A percentile compares a stretch with the other conserved stretches of the same genome.
Evolutionary conservation across 2,113 vertebrate genomes (phyloP).

Genomic region (Microtus oregoni): DNA sequence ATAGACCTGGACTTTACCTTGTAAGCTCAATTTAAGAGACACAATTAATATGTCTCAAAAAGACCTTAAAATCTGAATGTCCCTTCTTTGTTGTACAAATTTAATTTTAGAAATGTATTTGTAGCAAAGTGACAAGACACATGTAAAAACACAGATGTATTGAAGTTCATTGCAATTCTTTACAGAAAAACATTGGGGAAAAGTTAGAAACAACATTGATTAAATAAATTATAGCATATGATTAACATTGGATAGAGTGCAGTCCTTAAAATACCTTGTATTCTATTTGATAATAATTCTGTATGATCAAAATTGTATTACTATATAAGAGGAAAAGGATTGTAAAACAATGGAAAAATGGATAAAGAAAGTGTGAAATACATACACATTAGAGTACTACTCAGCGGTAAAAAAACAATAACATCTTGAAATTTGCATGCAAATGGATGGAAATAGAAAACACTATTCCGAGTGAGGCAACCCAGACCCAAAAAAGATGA

Average conservation of each 20-base stretch:
- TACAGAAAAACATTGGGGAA: slow-evolving; percentile 33
- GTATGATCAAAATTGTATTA: not conserved
- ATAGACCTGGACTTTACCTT: slow-evolving; percentile 1
- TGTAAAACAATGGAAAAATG: not conserved
- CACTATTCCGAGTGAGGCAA: too few relatives aligned
- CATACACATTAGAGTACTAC: too few relatives aligned
- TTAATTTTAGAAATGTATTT: slow-evolving; percentile 12
- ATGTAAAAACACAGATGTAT: slow-evolving; percentile 18
- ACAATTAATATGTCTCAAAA: slow-evolving; percentile 28
- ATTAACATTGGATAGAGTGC: not conserved
- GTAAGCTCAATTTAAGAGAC: slow-evolving; percentile 32
- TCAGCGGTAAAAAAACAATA: too few relatives aligned
- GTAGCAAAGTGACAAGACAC: not conserved
- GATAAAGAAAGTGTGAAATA: too few relatives aligned
- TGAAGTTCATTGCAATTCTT: slow-evolving; percentile 22
- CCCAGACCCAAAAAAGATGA: too few relatives aligned
- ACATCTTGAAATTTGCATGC: too few relatives aligned
- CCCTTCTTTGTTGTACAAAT: slow-evolving; percentile 48
- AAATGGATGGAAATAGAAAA: too few relatives aligned
- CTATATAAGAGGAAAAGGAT: not conserved
- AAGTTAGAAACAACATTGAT: not conserved
- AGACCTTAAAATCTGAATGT: slow-evolving; percentile 13
- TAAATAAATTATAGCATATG: slow-evolving; percentile 2
- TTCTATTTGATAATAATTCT: slow-evolving; percentile 12
- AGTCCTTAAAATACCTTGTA: slow-evolving; percentile 18